Evolutionary conservation across 2,888 invertebrate species (phyloP).

Genomic region (Heliconius ethilla): DNA sequence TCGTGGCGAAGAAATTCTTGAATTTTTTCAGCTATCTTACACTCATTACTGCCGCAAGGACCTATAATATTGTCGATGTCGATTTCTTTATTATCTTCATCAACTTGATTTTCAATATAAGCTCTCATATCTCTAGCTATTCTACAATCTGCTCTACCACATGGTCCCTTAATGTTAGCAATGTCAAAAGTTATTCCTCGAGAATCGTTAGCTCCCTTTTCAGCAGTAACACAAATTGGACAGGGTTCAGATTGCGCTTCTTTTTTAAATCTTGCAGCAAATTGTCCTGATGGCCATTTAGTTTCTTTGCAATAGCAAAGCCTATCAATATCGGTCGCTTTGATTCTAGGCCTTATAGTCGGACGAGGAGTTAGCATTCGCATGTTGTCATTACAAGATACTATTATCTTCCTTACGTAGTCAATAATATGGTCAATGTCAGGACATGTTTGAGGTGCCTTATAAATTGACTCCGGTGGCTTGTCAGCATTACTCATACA

Average conservation of each 20-base stretch:
- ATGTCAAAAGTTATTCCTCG: slow-evolving; percentile 62
- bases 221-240: slow-evolving; percentile 64
- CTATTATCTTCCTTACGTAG: slow-evolving; percentile 71
- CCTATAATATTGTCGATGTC: slow-evolving; percentile 66
- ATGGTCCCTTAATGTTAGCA: slow-evolving; percentile 73
- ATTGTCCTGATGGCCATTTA: slow-evolving; percentile 65
- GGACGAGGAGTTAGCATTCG: slow-evolving; percentile 74
- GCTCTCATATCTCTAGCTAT: slow-evolving; percentile 71
- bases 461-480: slow-evolving; percentile 68
- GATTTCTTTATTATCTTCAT: slow-evolving; percentile 68
- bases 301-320: slow-evolving; percentile 72
- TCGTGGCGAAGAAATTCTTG: slow-evolving; percentile 68
- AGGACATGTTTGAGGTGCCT: slow-evolving; percentile 69
- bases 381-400: slow-evolving; percentile 77
- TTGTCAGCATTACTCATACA: slow-evolving; percentile 70
- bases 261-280: slow-evolving; percentile 67
- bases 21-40: slow-evolving; percentile 69
- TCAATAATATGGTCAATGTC: slow-evolving; percentile 70
- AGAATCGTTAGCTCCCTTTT: slow-evolving; percentile 50
- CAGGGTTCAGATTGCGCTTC: slow-evolving; percentile 65
- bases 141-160: slow-evolving; percentile 72
- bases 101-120: slow-evolving; percentile 70
- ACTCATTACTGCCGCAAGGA: slow-evolving; percentile 73
- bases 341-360: slow-evolving; percentile 66
- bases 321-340: slow-evolving; percentile 74